These are phyloP conservation scores for Heteractis magnifica DNA, from an alignment of 92 coral and sea anemone genomes.

Conservation along the genomic window DNA sequence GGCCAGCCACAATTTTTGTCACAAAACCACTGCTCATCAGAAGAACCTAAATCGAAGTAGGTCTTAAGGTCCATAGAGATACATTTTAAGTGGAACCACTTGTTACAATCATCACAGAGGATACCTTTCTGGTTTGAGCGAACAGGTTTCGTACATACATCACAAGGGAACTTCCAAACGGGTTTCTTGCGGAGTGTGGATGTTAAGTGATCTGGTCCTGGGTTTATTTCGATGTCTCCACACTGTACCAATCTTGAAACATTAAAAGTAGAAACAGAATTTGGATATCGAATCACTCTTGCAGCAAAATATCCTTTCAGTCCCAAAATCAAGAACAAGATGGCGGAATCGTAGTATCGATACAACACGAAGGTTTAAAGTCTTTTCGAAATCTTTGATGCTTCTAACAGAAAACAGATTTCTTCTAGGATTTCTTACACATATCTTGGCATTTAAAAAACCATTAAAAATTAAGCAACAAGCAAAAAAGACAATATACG, in stretches of 20 bases:
- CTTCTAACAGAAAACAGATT: too few species aligned
- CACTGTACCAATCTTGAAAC: conserved; percentile 24
- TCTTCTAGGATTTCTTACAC: too few species aligned
- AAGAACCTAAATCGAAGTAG: conserved; percentile 14
- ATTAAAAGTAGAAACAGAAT: conserved; percentile 42
- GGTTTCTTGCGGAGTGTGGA: conserved; percentile 21
- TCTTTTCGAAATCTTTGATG: too few species aligned
- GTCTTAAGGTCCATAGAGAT: conserved; percentile 15
- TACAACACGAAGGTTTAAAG: too few species aligned
- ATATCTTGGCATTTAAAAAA: too few species aligned
- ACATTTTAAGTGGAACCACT: conserved; percentile 22
- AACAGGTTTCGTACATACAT: conserved; percentile 23
- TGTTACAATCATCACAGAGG: conserved; percentile 31
- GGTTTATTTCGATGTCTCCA: conserved; percentile 40
- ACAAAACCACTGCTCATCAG: conserved; percentile 23
- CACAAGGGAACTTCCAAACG: conserved; percentile 44
- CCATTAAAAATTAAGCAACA: too few species aligned
- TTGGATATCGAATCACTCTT: conserved; percentile 39
- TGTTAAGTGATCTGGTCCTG: conserved; percentile 22
- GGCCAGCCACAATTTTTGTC: conserved; percentile 25
- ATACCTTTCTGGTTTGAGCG: conserved; percentile 35
- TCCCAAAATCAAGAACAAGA: too few species aligned
- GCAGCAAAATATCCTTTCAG: conserved; percentile 1
- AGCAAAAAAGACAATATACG: too few species aligned
- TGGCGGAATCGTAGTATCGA: too few species aligned